Base-by-base conservation (phyloP, 2,797 vertebrate genomes). In the Bucorvus abyssinicus region DNA sequence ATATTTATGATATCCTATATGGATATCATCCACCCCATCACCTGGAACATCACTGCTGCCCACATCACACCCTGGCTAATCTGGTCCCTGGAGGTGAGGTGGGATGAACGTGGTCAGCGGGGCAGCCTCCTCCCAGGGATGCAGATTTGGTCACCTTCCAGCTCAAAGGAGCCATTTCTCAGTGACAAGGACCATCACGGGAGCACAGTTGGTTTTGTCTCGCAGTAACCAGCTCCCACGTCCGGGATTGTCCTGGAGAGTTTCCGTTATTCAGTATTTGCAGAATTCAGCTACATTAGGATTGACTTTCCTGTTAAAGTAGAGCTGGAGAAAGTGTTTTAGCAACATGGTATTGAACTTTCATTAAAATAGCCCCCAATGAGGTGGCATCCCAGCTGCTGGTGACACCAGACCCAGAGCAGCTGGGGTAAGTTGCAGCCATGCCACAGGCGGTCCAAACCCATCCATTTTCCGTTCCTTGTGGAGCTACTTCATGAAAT, bases 221-320 rank as follows among this genome's bases (percentile, higher is more conserved):
- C 42, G 2, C 12, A 7, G 26, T 12, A 49, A 10, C 47, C 61
- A 56, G 13, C 29, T 38, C 0, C 0, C 5, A 13, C 0, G 0
- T 9, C 40, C 30, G 32, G 47, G 42, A 10, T 32, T 12, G 12
- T 36, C 47, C 77, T 40, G 40, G n/a, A 2, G 22, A 32, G 8
- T 18, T 38, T 14, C 10, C 7, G 5, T 23, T n/a, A 3, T 12
- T 56, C 24, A 9, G 45, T 6, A 14, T 68, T 44, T 32, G 19
- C 17, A n/a, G 74, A 17, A 12, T 18, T 27, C 50, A 23, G 42
- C 16, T 18, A 3, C 1, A 0, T 12, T 19, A n/a, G 52, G 21
- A 1, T 40, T 44, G 82, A 1, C 21, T 68, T 68, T 17, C 19
- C 6, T 34, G 3, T 4, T 16, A 10, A 67, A 52, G 20, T 8